These are phyloP conservation scores for Peromyscus attwateri DNA, from an alignment of 2,797 vertebrate genomes.

Conservation along the genomic window DNA sequence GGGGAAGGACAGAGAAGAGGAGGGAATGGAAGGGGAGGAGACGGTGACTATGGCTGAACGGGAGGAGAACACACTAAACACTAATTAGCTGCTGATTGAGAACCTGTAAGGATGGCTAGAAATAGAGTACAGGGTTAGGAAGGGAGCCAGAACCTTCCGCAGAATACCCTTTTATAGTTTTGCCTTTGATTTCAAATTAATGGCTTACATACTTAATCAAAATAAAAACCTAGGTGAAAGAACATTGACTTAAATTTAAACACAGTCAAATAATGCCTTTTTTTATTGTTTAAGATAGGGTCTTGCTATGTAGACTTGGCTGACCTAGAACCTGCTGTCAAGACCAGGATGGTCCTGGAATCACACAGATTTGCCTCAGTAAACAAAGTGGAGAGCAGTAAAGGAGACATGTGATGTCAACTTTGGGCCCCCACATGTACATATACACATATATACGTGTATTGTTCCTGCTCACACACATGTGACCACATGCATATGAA, in stretches of 20 bases:
- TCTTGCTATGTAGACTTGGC: background rate
- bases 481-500: background rate
- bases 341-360: background rate
- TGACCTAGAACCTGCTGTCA: background rate
- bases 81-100: background rate
- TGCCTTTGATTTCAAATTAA: background rate
- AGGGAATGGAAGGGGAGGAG: background rate
- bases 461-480: background rate
- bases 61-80: background rate
- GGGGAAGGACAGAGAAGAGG: background rate
- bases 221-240: background rate
- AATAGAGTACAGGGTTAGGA: too few relatives aligned
- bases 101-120: background rate
- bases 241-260: slow-evolving; percentile 50
- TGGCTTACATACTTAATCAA: slow-evolving; percentile 20
- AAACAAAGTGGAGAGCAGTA: background rate
- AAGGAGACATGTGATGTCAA: background rate
- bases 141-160: background rate
- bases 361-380: background rate
- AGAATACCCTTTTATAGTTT: background rate
- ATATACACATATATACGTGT: background rate
- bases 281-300: too few relatives aligned
- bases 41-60: background rate
- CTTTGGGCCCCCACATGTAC: background rate
- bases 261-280: background rate